Evolutionary conservation across 1,140 invertebrate genomes (phyloP).

Genomic region (Kradibia gibbosae): DNA sequence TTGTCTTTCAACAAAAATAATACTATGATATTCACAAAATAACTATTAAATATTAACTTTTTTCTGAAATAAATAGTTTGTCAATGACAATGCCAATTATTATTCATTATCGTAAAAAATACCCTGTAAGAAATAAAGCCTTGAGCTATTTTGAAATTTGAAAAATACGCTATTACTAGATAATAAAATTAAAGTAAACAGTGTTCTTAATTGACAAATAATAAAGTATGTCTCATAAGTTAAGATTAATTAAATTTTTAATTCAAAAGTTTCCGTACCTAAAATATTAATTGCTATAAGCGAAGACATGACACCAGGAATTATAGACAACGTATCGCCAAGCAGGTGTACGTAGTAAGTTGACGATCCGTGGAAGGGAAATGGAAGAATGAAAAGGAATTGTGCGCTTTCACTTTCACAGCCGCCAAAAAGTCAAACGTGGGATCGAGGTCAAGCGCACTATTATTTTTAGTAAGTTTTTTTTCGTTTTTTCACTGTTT

Average conservation of each 20-base stretch:
- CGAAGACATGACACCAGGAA: background rate
- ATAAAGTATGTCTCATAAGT: background rate
- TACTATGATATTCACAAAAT: background rate
- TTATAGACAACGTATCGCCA: background rate
- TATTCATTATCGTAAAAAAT: background rate
- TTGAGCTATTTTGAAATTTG: constrained; percentile 11
- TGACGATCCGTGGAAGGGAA: background rate
- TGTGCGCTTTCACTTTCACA: constrained; percentile 66
- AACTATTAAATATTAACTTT: background rate
- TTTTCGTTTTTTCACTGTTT: constrained; percentile 23
- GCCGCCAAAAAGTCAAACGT: constrained; percentile 55
- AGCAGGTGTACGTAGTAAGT: background rate
- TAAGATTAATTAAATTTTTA: too few relatives aligned
- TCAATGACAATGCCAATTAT: background rate
- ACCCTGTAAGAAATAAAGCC: background rate
- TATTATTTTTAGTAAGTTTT: constrained; percentile 34
- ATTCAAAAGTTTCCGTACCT: too few relatives aligned
- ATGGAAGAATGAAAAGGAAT: background rate
- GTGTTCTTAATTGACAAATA: background rate
- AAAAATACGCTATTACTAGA: background rate
- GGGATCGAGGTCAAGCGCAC: constrained; percentile 60
- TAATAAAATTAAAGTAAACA: background rate
- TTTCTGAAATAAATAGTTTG: background rate
- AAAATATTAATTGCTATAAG: background rate
- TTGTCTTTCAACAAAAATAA: background rate